phyloP scores from a whole-genome alignment of 2,888 invertebrate species.

The Incurvaria masculella region DNA sequence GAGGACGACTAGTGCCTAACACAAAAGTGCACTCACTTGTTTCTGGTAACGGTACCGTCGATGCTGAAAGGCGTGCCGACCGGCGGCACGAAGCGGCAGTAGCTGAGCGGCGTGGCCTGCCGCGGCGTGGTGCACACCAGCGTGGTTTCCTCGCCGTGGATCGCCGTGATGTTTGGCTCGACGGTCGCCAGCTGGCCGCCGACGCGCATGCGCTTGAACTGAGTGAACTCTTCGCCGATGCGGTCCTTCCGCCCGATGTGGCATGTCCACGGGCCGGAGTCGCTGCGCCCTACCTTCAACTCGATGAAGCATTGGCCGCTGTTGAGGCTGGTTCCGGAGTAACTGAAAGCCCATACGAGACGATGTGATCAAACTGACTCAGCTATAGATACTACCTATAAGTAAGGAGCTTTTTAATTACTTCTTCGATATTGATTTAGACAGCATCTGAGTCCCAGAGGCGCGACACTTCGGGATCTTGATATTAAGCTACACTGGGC shows the following conservation, averaged over 20 bases:
- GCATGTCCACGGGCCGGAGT: conserved; percentile 46
- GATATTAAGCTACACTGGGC: too few species aligned
- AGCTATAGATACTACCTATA: too few species aligned
- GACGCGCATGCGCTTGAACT: conserved; percentile 31
- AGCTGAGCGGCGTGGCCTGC: conserved; percentile 32
- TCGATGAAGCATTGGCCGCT: conserved; percentile 38
- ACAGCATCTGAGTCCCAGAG: too few species aligned
- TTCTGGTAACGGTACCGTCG: conserved; percentile 29
- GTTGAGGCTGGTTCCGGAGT: conserved; percentile 31
- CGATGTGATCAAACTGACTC: too few species aligned
- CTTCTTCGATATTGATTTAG: too few species aligned
- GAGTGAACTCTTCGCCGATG: conserved; percentile 30
- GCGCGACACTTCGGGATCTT: too few species aligned
- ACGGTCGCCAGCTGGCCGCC: conserved; percentile 37
- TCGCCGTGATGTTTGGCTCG: conserved; percentile 25
- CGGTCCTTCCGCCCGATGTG: conserved; percentile 34
- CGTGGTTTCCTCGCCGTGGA: conserved; percentile 31
- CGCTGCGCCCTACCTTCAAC: conserved; percentile 26
- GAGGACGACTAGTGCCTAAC: too few species aligned
- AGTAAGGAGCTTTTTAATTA: too few species aligned
- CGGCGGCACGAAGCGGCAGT: conserved; percentile 51
- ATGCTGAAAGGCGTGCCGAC: conserved; percentile 42
- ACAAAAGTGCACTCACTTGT: conserved; percentile 33
- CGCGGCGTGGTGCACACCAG: conserved; percentile 39
- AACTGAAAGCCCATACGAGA: too few species aligned